A percentile compares a stretch with the other conserved stretches of the same genome.
These are phyloP conservation scores for Agonum fuliginosum DNA, from an alignment of 2,888 invertebrate genomes.

Conservation along the genomic window DNA sequence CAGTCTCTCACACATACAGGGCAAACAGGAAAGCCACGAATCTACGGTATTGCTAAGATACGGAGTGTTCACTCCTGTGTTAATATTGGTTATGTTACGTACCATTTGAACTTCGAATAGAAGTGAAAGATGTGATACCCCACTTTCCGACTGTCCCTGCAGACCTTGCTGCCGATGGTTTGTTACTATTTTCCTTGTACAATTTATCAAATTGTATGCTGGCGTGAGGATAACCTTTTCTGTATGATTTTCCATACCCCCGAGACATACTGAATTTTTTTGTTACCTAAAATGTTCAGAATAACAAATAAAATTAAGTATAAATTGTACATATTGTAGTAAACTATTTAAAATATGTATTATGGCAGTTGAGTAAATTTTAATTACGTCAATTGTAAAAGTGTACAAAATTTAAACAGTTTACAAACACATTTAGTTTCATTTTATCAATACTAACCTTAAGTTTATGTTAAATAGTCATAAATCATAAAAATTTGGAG, in stretches of 20 bases:
- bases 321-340: not conserved
- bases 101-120: constrained; percentile 88
- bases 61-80: too few relatives aligned
- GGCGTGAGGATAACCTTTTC: constrained; percentile 70
- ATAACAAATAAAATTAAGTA: not conserved
- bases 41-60: too few relatives aligned
- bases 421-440: not conserved
- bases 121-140: constrained; percentile 95
- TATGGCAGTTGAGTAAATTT: not conserved
- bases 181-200: constrained; percentile 87
- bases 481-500: constrained; percentile 58
- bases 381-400: constrained; percentile 7
- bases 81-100: too few relatives aligned
- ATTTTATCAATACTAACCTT: constrained; percentile 51
- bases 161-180: constrained; percentile 90
- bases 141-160: constrained; percentile 95
- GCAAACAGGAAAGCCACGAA: too few relatives aligned
- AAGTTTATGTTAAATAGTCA: constrained; percentile 22
- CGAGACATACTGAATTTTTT: constrained; percentile 70
- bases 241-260: constrained; percentile 73
- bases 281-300: constrained; percentile 34
- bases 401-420: not conserved
- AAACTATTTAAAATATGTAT: not conserved
- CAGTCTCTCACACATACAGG: too few relatives aligned
- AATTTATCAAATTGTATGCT: constrained; percentile 81